Evolutionary conservation across 2,113 vertebrate genomes (phyloP).

Genomic region (Laticauda colubrina): DNA sequence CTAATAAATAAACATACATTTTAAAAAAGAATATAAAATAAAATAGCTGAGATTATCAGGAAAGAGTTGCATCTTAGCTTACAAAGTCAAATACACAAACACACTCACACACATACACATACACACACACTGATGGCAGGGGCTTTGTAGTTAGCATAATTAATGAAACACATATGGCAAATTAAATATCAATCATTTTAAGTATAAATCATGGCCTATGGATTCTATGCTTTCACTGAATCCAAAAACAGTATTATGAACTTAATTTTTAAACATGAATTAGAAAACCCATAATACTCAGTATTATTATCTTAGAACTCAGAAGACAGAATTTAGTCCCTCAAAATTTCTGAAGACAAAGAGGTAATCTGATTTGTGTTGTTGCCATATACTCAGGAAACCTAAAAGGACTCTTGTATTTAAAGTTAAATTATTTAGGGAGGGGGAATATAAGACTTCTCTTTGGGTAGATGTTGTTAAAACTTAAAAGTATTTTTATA

Average conservation of each 20-base stretch:
- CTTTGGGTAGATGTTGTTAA: background rate
- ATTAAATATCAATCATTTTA: background rate
- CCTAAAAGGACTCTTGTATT: background rate
- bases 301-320: background rate
- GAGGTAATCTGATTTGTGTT: background rate
- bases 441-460: background rate
- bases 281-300: background rate
- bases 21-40: background rate
- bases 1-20: background rate
- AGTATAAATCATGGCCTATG: background rate
- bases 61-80: background rate
- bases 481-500: background rate
- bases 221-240: background rate
- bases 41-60: background rate
- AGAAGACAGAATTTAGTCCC: background rate
- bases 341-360: conserved; percentile 22
- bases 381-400: background rate
- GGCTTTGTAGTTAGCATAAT: background rate
- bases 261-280: background rate
- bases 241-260: background rate
- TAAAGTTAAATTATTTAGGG: background rate
- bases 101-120: background rate
- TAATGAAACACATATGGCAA: background rate
- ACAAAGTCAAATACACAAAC: background rate
- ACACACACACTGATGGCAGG: background rate